phyloP scores from a whole-genome alignment of 2,888 invertebrate species.

The Leptinotarsa peninsularis region DNA sequence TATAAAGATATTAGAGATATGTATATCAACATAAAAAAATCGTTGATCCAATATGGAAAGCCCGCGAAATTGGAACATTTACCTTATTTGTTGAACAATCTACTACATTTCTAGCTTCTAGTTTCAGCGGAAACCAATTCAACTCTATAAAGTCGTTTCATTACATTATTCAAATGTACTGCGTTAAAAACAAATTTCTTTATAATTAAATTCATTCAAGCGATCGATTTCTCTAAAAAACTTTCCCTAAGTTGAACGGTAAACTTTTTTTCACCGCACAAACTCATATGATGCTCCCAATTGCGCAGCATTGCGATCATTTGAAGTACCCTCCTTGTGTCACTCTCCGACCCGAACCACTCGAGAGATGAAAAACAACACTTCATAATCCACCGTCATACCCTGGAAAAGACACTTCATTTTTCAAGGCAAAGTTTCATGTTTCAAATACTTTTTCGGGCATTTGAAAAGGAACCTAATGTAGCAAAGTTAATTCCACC shows the following conservation, averaged over 20 bases:
- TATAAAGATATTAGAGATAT: too few species aligned
- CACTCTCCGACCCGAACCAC: not conserved
- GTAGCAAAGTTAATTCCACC: not conserved
- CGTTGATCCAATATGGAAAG: too few species aligned
- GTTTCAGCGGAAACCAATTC: too few species aligned
- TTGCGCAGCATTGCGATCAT: not conserved
- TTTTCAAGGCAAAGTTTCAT: conserved; percentile 3
- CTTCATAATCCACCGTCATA: conserved; percentile 12
- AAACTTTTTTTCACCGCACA: not conserved
- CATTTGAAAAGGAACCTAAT: not conserved
- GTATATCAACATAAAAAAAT: too few species aligned
- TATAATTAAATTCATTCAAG: too few species aligned
- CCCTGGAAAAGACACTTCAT: conserved; percentile 12
- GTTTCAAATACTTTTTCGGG: not conserved
- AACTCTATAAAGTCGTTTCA: too few species aligned
- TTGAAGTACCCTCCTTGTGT: not conserved
- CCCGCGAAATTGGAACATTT: too few species aligned
- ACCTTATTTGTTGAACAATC: too few species aligned
- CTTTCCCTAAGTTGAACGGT: not conserved
- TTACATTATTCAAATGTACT: too few species aligned
- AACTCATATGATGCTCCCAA: not conserved
- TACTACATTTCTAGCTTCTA: too few species aligned
- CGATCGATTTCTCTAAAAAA: not conserved
- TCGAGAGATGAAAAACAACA: conserved; percentile 17
- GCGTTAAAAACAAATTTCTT: too few species aligned